Evolutionary conservation across 2,113 vertebrate species (phyloP).

Genomic region (Calidris pygmaea): DNA sequence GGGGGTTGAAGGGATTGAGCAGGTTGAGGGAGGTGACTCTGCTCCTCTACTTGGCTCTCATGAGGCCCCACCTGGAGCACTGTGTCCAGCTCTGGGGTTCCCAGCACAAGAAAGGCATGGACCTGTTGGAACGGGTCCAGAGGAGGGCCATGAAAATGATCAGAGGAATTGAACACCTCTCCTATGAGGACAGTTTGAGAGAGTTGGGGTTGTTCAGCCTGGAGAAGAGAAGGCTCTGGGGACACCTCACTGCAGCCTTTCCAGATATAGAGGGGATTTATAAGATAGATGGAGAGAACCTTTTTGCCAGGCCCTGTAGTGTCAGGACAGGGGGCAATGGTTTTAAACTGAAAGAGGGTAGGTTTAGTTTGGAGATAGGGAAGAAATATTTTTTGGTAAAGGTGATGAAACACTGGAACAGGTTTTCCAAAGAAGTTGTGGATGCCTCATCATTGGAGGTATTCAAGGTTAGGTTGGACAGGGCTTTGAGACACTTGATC

Average conservation of each 20-base stretch:
- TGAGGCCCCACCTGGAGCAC: not conserved
- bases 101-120: not conserved
- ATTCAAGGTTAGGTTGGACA: not conserved
- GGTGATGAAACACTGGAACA: not conserved
- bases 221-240: rapidly evolving
- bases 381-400: not conserved
- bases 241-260: not conserved
- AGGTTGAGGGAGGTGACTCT: not conserved
- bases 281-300: not conserved
- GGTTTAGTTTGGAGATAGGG: not conserved
- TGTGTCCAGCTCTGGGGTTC: rapidly evolving
- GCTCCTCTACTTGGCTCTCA: rapidly evolving
- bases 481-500: not conserved
- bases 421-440: not conserved
- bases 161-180: not conserved
- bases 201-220: not conserved
- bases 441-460: not conserved
- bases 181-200: not conserved
- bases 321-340: not conserved
- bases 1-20: not conserved
- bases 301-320: not conserved
- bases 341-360: not conserved
- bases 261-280: not conserved
- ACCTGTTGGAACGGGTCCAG: not conserved
- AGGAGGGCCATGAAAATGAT: not conserved